Evolutionary conservation across 2,797 vertebrate species (phyloP).

Genomic region (Gorsachius magnificus): DNA sequence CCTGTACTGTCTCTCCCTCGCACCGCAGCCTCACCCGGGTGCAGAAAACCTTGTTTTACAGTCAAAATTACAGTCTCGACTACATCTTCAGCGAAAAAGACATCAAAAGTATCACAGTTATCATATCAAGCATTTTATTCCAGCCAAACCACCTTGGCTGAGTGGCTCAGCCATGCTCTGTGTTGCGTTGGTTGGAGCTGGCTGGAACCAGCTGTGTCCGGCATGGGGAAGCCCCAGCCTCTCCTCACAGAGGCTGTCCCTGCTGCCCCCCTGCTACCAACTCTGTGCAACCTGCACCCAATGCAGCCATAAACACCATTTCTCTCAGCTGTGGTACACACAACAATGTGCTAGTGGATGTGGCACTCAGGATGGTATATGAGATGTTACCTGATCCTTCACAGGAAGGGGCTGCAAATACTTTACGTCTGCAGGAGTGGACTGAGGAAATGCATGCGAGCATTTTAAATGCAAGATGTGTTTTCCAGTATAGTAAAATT

Average conservation of each 20-base stretch:
- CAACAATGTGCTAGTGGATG: fast-evolving
- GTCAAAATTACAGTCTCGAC: background rate
- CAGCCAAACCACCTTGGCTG: background rate
- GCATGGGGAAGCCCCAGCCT: fast-evolving
- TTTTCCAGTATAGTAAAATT: background rate
- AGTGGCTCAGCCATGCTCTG: fast-evolving
- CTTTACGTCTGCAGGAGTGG: background rate
- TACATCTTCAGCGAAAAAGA: background rate
- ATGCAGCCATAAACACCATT: background rate
- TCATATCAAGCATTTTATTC: background rate
- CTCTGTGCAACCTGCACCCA: background rate
- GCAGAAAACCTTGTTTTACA: background rate
- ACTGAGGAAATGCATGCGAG: background rate
- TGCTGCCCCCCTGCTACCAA: too few relatives aligned
- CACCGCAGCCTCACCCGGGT: fast-evolving
- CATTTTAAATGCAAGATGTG: background rate
- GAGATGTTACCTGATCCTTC: background rate
- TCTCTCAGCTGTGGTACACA: too few relatives aligned
- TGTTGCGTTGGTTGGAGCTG: fast-evolving
- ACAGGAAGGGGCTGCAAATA: background rate
- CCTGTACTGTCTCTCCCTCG: background rate
- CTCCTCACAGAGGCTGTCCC: background rate
- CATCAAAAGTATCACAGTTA: background rate
- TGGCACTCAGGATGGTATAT: background rate
- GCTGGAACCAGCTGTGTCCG: fast-evolving